These are phyloP conservation scores for Anoura caudifer DNA, from an alignment of 2,113 vertebrate species.

Conservation along the genomic window DNA sequence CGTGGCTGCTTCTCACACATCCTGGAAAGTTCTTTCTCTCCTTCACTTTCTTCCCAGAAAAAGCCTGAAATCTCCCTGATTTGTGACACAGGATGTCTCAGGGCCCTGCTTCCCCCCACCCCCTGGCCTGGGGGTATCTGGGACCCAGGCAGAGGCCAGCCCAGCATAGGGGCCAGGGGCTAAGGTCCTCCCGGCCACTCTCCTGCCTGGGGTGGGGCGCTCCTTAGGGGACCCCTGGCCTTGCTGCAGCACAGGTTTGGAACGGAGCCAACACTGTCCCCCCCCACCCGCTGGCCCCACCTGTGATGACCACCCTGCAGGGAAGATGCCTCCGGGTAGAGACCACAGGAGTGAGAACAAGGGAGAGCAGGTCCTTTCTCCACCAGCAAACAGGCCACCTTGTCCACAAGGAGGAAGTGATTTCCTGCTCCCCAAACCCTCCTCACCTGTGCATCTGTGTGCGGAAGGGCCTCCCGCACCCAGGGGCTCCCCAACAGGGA, in stretches of 20 bases:
- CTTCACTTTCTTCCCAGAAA: neutral
- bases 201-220: neutral
- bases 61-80: no score
- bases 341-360: neutral
- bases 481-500: neutral
- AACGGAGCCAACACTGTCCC: neutral
- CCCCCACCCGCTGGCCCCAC: neutral
- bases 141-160: rapidly evolving
- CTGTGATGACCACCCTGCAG: neutral
- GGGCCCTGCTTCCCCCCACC: neutral
- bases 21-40: neutral
- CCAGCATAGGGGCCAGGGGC: neutral
- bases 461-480: no score
- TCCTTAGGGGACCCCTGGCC: neutral
- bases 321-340: neutral
- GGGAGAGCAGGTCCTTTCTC: no score
- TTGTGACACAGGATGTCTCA: neutral
- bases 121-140: rapidly evolving
- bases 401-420: rapidly evolving
- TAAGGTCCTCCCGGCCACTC: neutral
- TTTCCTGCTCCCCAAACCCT: rapidly evolving
- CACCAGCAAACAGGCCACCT: neutral
- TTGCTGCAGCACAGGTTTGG: neutral
- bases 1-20: neutral
- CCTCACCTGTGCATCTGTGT: rapidly evolving